Percentiles rank a stretch among this genome's conserved stretches.
Conservation (phyloP, 2,888 invertebrate species). For the Caradrina clavipalpis region DNA sequence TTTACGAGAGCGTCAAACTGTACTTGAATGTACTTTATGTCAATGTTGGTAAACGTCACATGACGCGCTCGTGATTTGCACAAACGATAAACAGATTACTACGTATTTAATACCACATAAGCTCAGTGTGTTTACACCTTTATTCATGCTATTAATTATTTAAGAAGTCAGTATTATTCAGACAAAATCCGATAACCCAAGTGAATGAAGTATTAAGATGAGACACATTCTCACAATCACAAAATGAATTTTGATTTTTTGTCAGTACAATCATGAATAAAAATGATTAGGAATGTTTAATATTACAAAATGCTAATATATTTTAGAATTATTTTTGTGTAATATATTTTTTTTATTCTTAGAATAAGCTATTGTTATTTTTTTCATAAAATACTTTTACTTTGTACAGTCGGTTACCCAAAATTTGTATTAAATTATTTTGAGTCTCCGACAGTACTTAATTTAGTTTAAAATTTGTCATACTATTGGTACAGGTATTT, state of each 20-base stretch:
- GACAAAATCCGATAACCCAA: slow-evolving; percentile 45
- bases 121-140: not conserved
- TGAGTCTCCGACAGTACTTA: too few relatives aligned
- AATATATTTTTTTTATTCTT: too few relatives aligned
- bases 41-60: not conserved
- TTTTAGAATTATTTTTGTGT: too few relatives aligned
- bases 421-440: too few relatives aligned
- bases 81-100: not conserved
- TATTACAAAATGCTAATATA: too few relatives aligned
- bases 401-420: too few relatives aligned
- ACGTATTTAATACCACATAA: not conserved
- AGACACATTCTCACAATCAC: slow-evolving; percentile 32
- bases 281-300: not conserved
- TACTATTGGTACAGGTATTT: not conserved
- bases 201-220: slow-evolving; percentile 41
- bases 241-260: slow-evolving; percentile 15
- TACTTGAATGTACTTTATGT: slow-evolving; percentile 1
- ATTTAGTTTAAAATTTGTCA: not conserved
- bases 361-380: too few relatives aligned
- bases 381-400: too few relatives aligned
- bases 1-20: not conserved
- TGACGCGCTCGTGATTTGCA: slow-evolving; percentile 1
- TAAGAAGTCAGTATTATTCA: slow-evolving; percentile 40
- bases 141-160: slow-evolving; percentile 13
- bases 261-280: slow-evolving; percentile 15